Evolutionary conservation across 2,113 vertebrate species (phyloP), one percentile per base, ranked within the genome.

Genomic region (Bettongia penicillata): DNA sequence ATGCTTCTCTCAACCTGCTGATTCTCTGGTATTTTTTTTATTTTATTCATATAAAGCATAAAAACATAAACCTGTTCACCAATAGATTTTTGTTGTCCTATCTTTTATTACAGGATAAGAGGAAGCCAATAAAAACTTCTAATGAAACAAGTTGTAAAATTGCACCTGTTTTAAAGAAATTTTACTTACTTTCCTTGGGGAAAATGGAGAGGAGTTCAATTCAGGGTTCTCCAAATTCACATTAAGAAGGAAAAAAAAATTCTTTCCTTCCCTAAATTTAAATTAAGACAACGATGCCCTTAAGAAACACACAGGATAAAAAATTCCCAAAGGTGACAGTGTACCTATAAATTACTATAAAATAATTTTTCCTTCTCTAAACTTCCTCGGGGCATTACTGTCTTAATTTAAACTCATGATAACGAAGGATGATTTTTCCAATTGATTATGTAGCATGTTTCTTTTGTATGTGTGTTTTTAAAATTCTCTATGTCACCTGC

Each of bases 391-490:
- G 93, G 95, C 92, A 95, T 96, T 96, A 94, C 92, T 96, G 95
- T 95, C 96, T 97, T 95, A 97, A 95, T 91, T 96, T 96, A 96
- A 92, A 92, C 51, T 93, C 92, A 50, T 50, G 93, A 95, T 92
- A 93, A 96, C 92, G 57, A 96, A 91, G 52, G 53, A 2, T 96
- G 84, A 77, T 92, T 94, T 90, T 94, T 25, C 48, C 96, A 94
- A 97, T 91, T 52, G 55, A 90, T 93, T 94, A 92, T 95, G 57
- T 77, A 94, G 3, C 23, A 53, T 97, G 89, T 51, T 93, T 92
- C 1, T 93, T 97, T 91, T 68, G 91, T 11, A 89, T 48, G 48
- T 90, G 2, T 28, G 68, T 94, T 94, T 93, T 22, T 93, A 93
- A 95, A 90, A 94, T 95, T 93, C 43, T n/a, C 93, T 48, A 57